A percentile compares a stretch with the other conserved stretches of the same genome.
These are phyloP conservation scores for Ichneumon xanthorius DNA, from an alignment of 2,888 invertebrate species.

Conservation along the genomic window DNA sequence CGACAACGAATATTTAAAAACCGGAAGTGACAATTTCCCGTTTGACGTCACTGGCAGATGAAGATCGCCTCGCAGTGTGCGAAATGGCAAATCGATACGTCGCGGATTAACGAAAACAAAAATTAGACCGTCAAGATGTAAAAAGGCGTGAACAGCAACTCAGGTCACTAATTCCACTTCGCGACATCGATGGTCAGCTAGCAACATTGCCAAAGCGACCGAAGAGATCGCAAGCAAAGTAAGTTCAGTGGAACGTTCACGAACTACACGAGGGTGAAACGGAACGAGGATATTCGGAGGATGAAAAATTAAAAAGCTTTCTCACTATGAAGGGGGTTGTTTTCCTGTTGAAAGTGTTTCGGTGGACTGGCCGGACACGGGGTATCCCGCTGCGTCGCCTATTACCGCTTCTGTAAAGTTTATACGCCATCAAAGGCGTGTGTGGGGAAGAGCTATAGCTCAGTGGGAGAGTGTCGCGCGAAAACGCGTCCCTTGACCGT, in stretches of 20 bases:
- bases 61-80: not conserved
- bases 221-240: not conserved
- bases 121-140: not conserved
- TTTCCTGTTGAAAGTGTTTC: slow-evolving; percentile 12
- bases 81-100: not conserved
- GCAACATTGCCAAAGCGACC: not conserved
- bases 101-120: not conserved
- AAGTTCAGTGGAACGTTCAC: not conserved
- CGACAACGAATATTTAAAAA: no score
- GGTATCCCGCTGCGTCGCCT: slow-evolving; percentile 9
- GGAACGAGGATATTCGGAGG: not conserved
- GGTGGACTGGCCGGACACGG: slow-evolving; percentile 27
- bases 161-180: not conserved
- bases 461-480: slow-evolving; percentile 45
- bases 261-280: slow-evolving; percentile 1
- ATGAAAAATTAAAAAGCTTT: slow-evolving; percentile 47
- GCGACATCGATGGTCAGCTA: not conserved
- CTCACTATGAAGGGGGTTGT: slow-evolving; percentile 13
- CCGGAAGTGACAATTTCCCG: no score
- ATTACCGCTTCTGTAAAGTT: slow-evolving; percentile 52
- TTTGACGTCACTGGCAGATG: not conserved
- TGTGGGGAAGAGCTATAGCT: slow-evolving; percentile 11
- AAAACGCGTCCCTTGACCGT: slow-evolving; percentile 63
- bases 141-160: not conserved
- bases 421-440: slow-evolving; percentile 54